phyloP scores from a whole-genome alignment of 2,888 invertebrate genomes.

The Andrena chrysosceles region DNA sequence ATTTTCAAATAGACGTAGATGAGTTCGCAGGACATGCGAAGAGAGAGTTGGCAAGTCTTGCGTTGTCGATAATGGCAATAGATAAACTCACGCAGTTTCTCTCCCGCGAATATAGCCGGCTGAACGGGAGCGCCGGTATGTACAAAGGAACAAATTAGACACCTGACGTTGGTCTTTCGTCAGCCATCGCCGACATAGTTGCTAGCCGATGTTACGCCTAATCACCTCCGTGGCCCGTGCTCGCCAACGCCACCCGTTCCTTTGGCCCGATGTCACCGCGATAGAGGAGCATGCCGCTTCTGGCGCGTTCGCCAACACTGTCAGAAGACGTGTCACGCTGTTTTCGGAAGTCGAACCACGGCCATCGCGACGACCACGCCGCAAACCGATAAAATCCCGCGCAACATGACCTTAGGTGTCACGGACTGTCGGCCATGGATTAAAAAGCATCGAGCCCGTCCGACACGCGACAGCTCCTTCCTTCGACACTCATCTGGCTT shows the following conservation, averaged over 20 bases:
- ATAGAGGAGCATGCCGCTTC: background rate
- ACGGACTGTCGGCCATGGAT: slow-evolving; percentile 2
- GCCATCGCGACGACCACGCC: background rate
- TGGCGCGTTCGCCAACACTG: background rate
- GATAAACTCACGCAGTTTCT: slow-evolving; percentile 45
- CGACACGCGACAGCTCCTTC: slow-evolving; percentile 2
- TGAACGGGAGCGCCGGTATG: slow-evolving; percentile 21
- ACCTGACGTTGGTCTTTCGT: slow-evolving; percentile 55
- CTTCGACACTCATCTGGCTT: background rate
- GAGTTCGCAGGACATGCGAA: too few relatives aligned
- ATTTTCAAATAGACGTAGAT: too few relatives aligned
- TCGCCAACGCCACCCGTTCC: slow-evolving; percentile 8
- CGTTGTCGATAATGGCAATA: slow-evolving; percentile 13
- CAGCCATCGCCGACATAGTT: slow-evolving; percentile 49
- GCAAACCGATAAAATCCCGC: slow-evolving; percentile 11
- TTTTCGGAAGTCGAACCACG: slow-evolving; percentile 13
- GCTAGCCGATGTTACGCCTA: slow-evolving; percentile 45
- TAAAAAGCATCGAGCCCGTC: slow-evolving; percentile 10
- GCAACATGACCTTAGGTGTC: slow-evolving; percentile 22
- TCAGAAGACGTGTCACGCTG: slow-evolving; percentile 4
- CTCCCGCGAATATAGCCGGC: slow-evolving; percentile 40
- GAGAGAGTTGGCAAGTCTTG: too few relatives aligned
- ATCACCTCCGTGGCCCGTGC: slow-evolving; percentile 32
- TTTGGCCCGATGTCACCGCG: slow-evolving; percentile 40
- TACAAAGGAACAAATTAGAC: slow-evolving; percentile 53